Evolutionary conservation across 2,888 invertebrate species (phyloP), one percentile per base, ranked within the genome.

Genomic region (Zygaena filipendulae): DNA sequence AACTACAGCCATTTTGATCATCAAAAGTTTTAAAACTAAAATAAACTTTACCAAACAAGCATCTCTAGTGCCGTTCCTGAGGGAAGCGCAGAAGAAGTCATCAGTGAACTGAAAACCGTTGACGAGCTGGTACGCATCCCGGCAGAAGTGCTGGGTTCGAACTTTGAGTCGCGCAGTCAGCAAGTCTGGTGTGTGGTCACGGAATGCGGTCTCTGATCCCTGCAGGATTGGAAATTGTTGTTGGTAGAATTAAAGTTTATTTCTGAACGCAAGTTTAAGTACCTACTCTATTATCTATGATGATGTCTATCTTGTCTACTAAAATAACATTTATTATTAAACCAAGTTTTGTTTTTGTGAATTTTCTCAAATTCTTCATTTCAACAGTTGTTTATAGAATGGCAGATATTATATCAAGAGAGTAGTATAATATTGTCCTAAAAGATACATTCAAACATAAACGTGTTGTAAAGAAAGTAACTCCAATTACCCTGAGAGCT

Each of bases 51-150:
- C 75, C 61, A 79, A 48, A 27, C 77, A 79, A 23, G 66, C 72
- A 32, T 79, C 77, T 12, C 75, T 64, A 1, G 64, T 63, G 7
- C 75, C 77, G 34, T 75, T 74, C 31, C 79, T 54, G 12, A 75
- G 43, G 0, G 75, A 75, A 1, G 77, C 77, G 28, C 77, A 79
- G 50, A 77, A 74, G 61, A 79, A 77, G 43, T 79, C 77, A 0
- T 52, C 39, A 0, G 67, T 69, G 41, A 77, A 75, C 37, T 61
- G 62, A 45, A 79, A 69, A 0, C 77, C 79, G 38, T 68, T 74
- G 41, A 77, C 75, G 2, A 71, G 59, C 41, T 75, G 71, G 49
- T 77, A 79, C 0, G 77, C 63, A 38, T 77, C 75, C 5, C 54
- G 41, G 47, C 77, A 79, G 49, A 67, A 79, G 35, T 53, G 52